Conservation (phyloP, 2,888 invertebrate genomes). For the Hypercompe scribonia region DNA sequence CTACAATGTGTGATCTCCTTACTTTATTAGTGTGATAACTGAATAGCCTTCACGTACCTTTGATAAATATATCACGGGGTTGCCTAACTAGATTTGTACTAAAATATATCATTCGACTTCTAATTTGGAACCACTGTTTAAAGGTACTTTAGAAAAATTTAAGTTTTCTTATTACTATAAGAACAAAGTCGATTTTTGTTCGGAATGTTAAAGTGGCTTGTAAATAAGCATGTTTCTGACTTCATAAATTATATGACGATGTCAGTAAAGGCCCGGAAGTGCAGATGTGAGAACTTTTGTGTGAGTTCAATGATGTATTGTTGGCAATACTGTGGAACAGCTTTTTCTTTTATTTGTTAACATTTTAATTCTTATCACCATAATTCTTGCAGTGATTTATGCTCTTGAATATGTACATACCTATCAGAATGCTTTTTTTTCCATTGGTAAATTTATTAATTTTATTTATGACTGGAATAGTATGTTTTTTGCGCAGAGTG, state of each 20-base stretch:
- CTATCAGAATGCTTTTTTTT: conserved; percentile 25
- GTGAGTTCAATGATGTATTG: conserved; percentile 46
- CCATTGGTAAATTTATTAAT: conserved; percentile 10
- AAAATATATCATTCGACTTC: conserved; percentile 21
- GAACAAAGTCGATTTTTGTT: conserved; percentile 24
- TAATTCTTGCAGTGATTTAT: conserved; percentile 3
- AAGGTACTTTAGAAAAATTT: background rate
- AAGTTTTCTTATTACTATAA: background rate
- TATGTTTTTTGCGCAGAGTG: background rate
- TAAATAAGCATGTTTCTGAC: conserved; percentile 7
- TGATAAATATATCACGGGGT: conserved; percentile 39
- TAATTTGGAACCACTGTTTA: background rate
- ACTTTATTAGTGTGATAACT: conserved; percentile 47
- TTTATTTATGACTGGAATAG: background rate
- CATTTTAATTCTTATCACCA: conserved; percentile 22
- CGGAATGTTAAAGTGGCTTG: background rate
- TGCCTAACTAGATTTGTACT: conserved; percentile 16
- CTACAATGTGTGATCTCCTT: conserved; percentile 53
- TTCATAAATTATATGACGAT: conserved; percentile 53
- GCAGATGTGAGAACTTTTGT: conserved; percentile 63
- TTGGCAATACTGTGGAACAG: conserved; percentile 35
- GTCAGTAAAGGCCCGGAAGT: conserved; percentile 58
- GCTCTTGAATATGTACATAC: conserved; percentile 18
- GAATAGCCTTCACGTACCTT: conserved; percentile 36
- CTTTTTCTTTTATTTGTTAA: conserved; percentile 45